Percentiles rank a stretch among this genome's conserved stretches.
These are phyloP conservation scores for Tanaodytes sp. DNA, from an alignment of 2,888 invertebrate genomes.

Conservation along the genomic window DNA sequence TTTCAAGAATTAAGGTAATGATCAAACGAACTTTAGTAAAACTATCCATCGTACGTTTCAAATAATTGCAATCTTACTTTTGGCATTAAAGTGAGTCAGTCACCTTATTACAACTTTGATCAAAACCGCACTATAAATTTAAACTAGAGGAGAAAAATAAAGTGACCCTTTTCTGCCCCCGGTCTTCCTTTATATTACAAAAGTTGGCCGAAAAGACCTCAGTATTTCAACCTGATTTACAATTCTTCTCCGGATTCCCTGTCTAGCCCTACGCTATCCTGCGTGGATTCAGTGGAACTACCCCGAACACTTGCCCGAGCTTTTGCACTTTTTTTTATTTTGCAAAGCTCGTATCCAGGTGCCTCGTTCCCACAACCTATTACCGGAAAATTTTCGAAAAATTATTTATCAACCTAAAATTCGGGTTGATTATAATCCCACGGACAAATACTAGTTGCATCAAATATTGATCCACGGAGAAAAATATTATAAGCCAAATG, in stretches of 20 bases:
- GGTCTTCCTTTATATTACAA: slow-evolving; percentile 43
- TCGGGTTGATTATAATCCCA: slow-evolving; percentile 7
- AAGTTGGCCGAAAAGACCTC: slow-evolving; percentile 45
- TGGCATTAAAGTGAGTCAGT: no score
- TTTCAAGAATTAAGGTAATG: no score
- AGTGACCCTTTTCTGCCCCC: slow-evolving; percentile 35
- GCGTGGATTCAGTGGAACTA: slow-evolving; percentile 38
- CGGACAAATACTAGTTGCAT: no score
- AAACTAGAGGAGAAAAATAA: slow-evolving; percentile 43
- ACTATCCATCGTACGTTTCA: no score
- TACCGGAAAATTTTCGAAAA: slow-evolving; percentile 21
- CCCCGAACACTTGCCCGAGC: slow-evolving; percentile 17
- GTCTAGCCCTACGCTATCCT: slow-evolving; percentile 32
- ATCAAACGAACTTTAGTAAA: no score
- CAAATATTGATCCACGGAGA: no score
- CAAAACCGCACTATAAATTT: slow-evolving; percentile 39
- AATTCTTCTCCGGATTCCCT: slow-evolving; percentile 39
- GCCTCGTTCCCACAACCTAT: slow-evolving; percentile 38
- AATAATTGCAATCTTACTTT: no score
- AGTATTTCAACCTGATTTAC: slow-evolving; percentile 50
- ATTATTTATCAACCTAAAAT: slow-evolving; percentile 33
- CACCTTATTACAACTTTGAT: slow-evolving; percentile 27
- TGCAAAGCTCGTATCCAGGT: slow-evolving; percentile 32
- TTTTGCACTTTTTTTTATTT: slow-evolving; percentile 36
- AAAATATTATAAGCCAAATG: no score